Conservation (phyloP, 2,888 invertebrate genomes). For the Cryptocephalus moraei region DNA sequence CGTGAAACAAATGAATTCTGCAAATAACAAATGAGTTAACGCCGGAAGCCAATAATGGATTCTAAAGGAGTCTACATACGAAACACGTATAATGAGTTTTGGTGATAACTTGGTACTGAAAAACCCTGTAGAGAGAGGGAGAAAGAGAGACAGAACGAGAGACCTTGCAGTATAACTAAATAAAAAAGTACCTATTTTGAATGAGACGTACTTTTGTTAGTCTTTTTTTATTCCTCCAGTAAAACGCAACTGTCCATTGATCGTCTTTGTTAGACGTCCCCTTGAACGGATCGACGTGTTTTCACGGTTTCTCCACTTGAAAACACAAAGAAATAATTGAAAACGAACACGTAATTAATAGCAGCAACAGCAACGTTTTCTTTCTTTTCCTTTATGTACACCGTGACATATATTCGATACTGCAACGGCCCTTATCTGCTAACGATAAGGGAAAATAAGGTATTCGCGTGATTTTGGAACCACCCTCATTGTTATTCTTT, state of each 20-base stretch:
- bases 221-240: too few relatives aligned
- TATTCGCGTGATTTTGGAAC: conserved; percentile 24
- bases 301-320: too few relatives aligned
- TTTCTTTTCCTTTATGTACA: neutral
- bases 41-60: conserved; percentile 34
- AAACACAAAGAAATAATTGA: neutral
- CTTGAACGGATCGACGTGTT: too few relatives aligned
- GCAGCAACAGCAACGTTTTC: neutral
- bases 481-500: conserved; percentile 22
- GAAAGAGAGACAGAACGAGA: too few relatives aligned
- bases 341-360: neutral
- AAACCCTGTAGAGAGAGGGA: too few relatives aligned
- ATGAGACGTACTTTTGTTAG: too few relatives aligned
- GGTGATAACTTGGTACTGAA: neutral
- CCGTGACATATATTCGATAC: conserved; percentile 1
- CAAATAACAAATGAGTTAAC: conserved; percentile 34
- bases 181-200: too few relatives aligned
- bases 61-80: conserved; percentile 6
- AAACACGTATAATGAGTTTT: neutral
- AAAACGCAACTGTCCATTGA: too few relatives aligned
- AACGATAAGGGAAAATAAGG: conserved; percentile 6
- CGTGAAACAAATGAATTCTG: conserved; percentile 35
- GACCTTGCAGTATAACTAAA: too few relatives aligned
- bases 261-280: too few relatives aligned
- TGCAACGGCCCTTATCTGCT: neutral